Conservation (phyloP, 2,888 invertebrate species). For the Amorpha juglandis region DNA sequence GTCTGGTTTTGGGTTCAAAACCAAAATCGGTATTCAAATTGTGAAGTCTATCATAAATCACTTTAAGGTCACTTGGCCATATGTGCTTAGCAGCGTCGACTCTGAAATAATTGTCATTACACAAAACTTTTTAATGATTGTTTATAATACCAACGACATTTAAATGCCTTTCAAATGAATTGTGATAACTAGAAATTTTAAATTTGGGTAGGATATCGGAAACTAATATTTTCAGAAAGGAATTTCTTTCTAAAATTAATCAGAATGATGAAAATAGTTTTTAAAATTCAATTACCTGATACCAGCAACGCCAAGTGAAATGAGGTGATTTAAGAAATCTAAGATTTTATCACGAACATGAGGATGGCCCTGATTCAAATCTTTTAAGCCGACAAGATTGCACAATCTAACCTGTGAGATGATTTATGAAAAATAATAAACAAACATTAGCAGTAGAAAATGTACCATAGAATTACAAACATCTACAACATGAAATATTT, state of each 20-base stretch:
- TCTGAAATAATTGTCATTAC: conserved; percentile 72
- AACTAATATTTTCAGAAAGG: neutral
- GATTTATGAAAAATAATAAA: conserved; percentile 13
- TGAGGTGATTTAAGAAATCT: conserved; percentile 84
- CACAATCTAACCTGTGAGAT: conserved; percentile 85
- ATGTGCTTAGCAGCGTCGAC: conserved; percentile 91
- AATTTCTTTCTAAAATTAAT: neutral
- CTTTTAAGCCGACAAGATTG: conserved; percentile 87
- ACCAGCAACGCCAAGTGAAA: conserved; percentile 86
- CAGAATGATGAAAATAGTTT: neutral
- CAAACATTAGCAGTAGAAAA: neutral
- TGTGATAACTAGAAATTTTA: neutral
- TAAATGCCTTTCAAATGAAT: neutral
- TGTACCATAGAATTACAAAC: neutral
- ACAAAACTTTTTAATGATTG: neutral
- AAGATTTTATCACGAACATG: conserved; percentile 86
- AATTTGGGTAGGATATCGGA: too few species aligned
- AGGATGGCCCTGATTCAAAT: conserved; percentile 86
- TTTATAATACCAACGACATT: neutral
- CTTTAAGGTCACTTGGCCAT: conserved; percentile 88
- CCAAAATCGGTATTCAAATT: conserved; percentile 85
- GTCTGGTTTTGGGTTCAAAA: conserved; percentile 83
- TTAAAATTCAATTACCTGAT: conserved; percentile 52
- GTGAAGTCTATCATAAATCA: conserved; percentile 85
- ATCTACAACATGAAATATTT: neutral